Percentiles rank a stretch among this genome's conserved stretches.
phyloP scores from a whole-genome alignment of 2,888 invertebrate species.

The Heliconius erato region DNA sequence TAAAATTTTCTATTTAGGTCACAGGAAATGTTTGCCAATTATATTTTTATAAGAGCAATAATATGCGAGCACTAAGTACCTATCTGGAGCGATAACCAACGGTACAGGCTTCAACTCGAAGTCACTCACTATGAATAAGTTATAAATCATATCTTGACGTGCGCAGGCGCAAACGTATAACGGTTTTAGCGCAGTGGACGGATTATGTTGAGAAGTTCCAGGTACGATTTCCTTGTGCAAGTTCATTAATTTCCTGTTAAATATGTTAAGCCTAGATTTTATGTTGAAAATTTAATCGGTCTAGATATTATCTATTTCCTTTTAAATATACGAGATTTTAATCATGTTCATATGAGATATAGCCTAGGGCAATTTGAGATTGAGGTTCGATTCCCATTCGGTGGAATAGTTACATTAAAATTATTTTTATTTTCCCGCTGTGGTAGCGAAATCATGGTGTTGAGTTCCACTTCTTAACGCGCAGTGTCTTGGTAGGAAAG shows the following conservation, averaged over 20 bases:
- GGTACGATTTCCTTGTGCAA: conserved; percentile 51
- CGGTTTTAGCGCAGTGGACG: conserved; percentile 51
- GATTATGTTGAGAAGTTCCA: conserved; percentile 46
- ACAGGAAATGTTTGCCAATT: background rate
- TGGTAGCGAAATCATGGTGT: background rate
- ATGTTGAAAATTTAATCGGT: conserved; percentile 31
- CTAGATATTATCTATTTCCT: conserved; percentile 29
- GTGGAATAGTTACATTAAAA: too few species aligned
- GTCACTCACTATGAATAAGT: conserved; percentile 56
- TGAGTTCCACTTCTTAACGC: background rate
- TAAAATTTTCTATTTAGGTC: background rate
- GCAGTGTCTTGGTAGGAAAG: too few species aligned
- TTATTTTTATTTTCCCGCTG: too few species aligned
- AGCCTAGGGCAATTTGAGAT: background rate
- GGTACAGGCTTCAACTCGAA: conserved; percentile 37
- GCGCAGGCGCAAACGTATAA: conserved; percentile 51
- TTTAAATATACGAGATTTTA: conserved; percentile 9
- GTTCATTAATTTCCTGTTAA: conserved; percentile 47
- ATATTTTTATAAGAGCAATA: conserved; percentile 33
- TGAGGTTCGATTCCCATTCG: background rate
- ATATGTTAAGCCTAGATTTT: conserved; percentile 37
- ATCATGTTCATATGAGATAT: background rate
- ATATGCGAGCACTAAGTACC: conserved; percentile 32
- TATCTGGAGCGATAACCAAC: conserved; percentile 40
- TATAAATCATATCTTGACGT: conserved; percentile 59